Percentiles rank a stretch among this genome's conserved stretches.
Evolutionary conservation across 2,888 invertebrate species (phyloP).

Genomic region (Mantis religiosa): DNA sequence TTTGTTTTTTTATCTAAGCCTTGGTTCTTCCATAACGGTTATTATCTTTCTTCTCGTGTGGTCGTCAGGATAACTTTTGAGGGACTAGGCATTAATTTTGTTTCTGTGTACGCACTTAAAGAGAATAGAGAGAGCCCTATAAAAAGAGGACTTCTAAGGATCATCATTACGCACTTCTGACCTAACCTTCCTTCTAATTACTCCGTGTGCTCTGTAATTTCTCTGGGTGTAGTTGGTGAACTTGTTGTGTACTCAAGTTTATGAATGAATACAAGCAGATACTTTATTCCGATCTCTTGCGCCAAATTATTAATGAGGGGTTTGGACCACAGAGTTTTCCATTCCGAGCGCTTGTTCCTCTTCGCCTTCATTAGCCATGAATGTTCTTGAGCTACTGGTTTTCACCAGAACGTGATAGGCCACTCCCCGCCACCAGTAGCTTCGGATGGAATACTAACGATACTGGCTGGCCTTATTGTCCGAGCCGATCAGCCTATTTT

Average conservation of each 20-base stretch:
- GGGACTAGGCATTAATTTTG: too few species aligned
- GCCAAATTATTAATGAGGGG: slow-evolving; percentile 27
- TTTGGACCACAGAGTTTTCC: slow-evolving; percentile 3
- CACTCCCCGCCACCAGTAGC: slow-evolving; percentile 20
- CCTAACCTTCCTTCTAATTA: not conserved
- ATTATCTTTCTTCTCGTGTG: too few species aligned
- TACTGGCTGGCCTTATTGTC: not conserved
- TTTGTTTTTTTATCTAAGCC: too few species aligned
- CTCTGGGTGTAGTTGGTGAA: not conserved
- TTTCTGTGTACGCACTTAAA: too few species aligned
- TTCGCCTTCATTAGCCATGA: slow-evolving; percentile 21
- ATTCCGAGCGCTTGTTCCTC: not conserved
- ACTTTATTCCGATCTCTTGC: slow-evolving; percentile 26
- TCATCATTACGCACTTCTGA: not conserved
- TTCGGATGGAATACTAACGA: slow-evolving; percentile 19
- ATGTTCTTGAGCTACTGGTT: slow-evolving; percentile 23
- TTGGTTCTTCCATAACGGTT: too few species aligned
- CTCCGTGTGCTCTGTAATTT: not conserved
- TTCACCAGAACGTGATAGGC: slow-evolving; percentile 21
- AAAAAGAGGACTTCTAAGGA: not conserved
- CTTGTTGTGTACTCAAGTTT: not conserved
- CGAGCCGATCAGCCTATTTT: not conserved
- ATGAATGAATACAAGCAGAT: slow-evolving; percentile 10
- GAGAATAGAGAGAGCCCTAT: too few species aligned
- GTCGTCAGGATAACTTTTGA: too few species aligned